Percentiles rank a stretch among this genome's conserved stretches.
Evolutionary conservation across 2,113 vertebrate genomes (phyloP).

Genomic region (Leuciscus idus): DNA sequence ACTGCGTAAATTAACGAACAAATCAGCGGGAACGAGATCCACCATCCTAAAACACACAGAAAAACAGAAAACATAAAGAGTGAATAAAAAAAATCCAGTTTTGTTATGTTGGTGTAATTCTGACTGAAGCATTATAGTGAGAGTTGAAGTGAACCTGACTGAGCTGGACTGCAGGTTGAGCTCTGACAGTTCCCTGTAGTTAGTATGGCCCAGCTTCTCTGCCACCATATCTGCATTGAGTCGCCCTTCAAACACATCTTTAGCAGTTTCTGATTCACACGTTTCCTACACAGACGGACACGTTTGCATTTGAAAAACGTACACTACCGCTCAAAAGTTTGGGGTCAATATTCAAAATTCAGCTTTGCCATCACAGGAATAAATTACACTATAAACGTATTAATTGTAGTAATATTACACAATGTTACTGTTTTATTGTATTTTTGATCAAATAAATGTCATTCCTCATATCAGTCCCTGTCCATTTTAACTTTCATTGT

Average conservation of each 20-base stretch:
- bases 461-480: neutral
- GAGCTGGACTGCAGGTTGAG: slow-evolving; percentile 79
- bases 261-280: slow-evolving; percentile 81
- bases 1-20: slow-evolving; percentile 75
- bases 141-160: slow-evolving; percentile 74
- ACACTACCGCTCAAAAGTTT: neutral
- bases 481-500: neutral
- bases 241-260: slow-evolving; percentile 82
- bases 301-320: neutral
- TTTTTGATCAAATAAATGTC: neutral
- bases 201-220: slow-evolving; percentile 82
- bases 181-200: slow-evolving; percentile 78
- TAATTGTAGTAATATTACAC: too few relatives aligned
- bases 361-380: too few relatives aligned
- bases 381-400: too few relatives aligned
- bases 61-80: neutral
- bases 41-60: slow-evolving; percentile 69
- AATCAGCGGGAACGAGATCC: slow-evolving; percentile 77
- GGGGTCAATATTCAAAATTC: too few relatives aligned
- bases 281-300: slow-evolving; percentile 71
- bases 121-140: neutral
- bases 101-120: neutral
- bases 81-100: neutral
- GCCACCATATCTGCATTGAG: slow-evolving; percentile 83
- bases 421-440: too few relatives aligned